Conservation (phyloP, 2,797 vertebrate genomes). For the Sebastes jordani region DNA sequence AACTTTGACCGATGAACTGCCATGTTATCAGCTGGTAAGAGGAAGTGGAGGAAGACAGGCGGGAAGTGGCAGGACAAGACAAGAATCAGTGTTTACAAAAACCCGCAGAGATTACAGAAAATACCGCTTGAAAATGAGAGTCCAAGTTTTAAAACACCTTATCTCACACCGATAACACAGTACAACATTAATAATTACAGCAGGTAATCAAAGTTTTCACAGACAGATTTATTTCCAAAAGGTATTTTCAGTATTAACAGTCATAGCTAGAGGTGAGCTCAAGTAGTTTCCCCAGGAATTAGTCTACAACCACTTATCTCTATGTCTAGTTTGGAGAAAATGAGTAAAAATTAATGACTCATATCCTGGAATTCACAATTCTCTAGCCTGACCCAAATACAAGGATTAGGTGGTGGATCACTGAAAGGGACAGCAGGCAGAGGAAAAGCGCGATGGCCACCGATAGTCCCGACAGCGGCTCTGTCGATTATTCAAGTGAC, state of each 20-base stretch:
- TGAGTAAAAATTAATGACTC: background rate
- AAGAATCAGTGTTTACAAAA: background rate
- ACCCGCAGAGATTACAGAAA: background rate
- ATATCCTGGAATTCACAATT: slow-evolving; percentile 27
- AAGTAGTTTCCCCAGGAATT: background rate
- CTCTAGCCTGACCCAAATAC: slow-evolving; percentile 47
- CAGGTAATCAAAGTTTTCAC: background rate
- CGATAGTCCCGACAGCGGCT: background rate
- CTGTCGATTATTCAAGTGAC: background rate
- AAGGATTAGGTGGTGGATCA: slow-evolving; percentile 40
- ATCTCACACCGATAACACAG: background rate
- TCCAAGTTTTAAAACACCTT: background rate
- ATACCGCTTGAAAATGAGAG: background rate
- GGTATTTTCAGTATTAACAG: background rate
- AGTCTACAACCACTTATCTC: background rate
- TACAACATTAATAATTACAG: background rate
- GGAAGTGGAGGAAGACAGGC: background rate
- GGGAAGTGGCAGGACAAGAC: background rate
- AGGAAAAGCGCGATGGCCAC: background rate
- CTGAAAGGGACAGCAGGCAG: slow-evolving; percentile 4
- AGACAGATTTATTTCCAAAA: too few species aligned
- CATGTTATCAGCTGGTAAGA: slow-evolving; percentile 14
- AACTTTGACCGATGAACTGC: background rate
- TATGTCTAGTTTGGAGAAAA: background rate
- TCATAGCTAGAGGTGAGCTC: background rate